Evolutionary conservation across 92 coral and sea anemone species (phyloP).

Genomic region (Parazoanthus darwini): DNA sequence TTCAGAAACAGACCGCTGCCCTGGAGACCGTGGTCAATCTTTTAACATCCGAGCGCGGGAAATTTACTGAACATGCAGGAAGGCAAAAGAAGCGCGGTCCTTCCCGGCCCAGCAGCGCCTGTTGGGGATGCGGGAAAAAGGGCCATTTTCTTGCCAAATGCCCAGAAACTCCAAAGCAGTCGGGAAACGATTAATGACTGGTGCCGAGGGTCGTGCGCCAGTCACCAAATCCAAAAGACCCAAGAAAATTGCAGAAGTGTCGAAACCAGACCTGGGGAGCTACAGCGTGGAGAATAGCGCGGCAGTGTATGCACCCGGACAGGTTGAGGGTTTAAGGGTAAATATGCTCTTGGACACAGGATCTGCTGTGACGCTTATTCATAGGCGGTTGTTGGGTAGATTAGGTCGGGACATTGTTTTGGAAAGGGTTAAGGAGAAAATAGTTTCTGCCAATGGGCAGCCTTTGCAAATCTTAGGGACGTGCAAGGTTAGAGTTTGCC

Average conservation of each 20-base stretch:
- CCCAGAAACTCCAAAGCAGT: not conserved
- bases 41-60: not conserved
- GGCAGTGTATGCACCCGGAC: slow-evolving; percentile 47
- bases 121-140: slow-evolving; percentile 34
- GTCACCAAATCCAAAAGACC: not conserved
- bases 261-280: slow-evolving; percentile 8
- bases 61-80: not conserved
- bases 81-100: not conserved
- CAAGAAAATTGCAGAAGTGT: not conserved
- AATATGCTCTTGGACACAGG: slow-evolving; percentile 55
- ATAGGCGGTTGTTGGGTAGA: slow-evolving; percentile 24
- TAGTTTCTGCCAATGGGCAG: slow-evolving; percentile 56
- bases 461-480: slow-evolving; percentile 41
- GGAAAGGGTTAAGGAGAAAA: slow-evolving; percentile 18
- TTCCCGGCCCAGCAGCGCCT: not conserved
- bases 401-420: not conserved
- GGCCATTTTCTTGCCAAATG: slow-evolving; percentile 34
- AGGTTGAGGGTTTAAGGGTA: slow-evolving; percentile 33
- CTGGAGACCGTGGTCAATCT: slow-evolving; percentile 9
- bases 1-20: slow-evolving; percentile 38
- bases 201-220: slow-evolving; percentile 22
- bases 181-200: slow-evolving; percentile 27
- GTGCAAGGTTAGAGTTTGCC: slow-evolving; percentile 14
- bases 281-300: slow-evolving; percentile 50
- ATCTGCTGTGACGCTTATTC: slow-evolving; percentile 49